Evolutionary conservation across 2,888 invertebrate genomes (phyloP), one percentile per base, ranked within the genome.

Genomic region (Drosophila nigricruria): DNA sequence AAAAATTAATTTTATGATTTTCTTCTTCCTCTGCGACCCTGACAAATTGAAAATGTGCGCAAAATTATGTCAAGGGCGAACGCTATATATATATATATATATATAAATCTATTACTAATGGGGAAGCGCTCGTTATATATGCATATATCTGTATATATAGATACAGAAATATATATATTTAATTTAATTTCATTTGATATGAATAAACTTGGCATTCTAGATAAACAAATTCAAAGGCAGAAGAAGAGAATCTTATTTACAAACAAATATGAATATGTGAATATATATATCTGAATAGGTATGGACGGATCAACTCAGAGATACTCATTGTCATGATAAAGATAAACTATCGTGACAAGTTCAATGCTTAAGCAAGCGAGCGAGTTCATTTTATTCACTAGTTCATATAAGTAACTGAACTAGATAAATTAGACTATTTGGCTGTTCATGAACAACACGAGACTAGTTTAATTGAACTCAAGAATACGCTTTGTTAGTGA

Each of bases 301-400:
- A 9, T 2, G 14, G 5, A 2, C 5, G n/a, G n/a, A 9, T 5
- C 3, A 18, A 30, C 12, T 20, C 10, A 8, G 6, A 14, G 18
- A 6, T 18, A 12, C 49, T 30, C 18, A 30, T 30, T 30, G 18
- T 27, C 25, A 27, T 47, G n/a, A 23, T 23, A 14, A 43, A 23
- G 18, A 43, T 43, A 43, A 23, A 23, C 23, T 82, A 74, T 65
- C 75, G 82, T 75, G 77, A 75, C 82, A 84, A 84, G 79, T 79
- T 79, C 64, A 77, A 62, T 79, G 82, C 38, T 49, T 32, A n/a
- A 52, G 60, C 43, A 59, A 56, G 54, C 62, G 9, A 20, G 27
- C 25, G 20, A 12, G 20, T 18, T 10, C 10, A 18, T 40, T 42
- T 16, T 14, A 6, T 42, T 12, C 12, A 20, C 18, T 40, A 20